Base-by-base conservation (phyloP, 2,113 vertebrate genomes). In the Anser brachyrhynchus region DNA sequence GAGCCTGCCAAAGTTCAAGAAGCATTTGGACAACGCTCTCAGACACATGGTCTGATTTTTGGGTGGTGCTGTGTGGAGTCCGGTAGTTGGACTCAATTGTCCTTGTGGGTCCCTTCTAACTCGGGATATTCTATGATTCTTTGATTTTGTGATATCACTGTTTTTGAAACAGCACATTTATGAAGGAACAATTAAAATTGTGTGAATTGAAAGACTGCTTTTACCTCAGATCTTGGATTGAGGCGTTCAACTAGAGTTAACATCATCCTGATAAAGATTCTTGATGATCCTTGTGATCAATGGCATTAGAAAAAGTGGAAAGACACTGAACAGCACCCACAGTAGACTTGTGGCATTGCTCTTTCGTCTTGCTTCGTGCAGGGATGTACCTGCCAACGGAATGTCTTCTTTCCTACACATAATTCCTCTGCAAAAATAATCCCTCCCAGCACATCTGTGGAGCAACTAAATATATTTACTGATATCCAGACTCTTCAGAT, bases 351-450 rank as follows among this genome's bases (percentile, higher is more conserved):
- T 66, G 64, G 41, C 12, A 44, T 66, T 66, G 21, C 59, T 61
- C 21, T 35, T 35, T 22, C n/a, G 21, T 23, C 35, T 57, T 29
- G 25, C 52, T 35, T 59, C 20, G 58, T 61, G 59, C 21, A 61
- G 35, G 59, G 7, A 23, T 66, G 33, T 16, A 58, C 52, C 31
- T 46, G 22, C 25, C 22, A 65, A 67, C 51, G 23, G 20, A 77
- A 62, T n/a, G 2, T 59, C 78, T 65, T 39, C 28, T 35, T 75
- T 89, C 65, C 52, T 65, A 33, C 1, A 4, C 12, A 15, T 35
- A 84, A 75, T 44, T 84, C 33, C 21, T 75, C 66, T 79, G 89
- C 33, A 65, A 39, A 95, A 95, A 92, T 91, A 39, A 44, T 67
- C 52, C 28, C 54, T 93, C 43, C 58, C 15, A 57, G 52, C 15